Percentiles rank a stretch among this genome's conserved stretches.
Conservation (phyloP, 2,113 vertebrate genomes). For the Pampusana beccarii region DNA sequence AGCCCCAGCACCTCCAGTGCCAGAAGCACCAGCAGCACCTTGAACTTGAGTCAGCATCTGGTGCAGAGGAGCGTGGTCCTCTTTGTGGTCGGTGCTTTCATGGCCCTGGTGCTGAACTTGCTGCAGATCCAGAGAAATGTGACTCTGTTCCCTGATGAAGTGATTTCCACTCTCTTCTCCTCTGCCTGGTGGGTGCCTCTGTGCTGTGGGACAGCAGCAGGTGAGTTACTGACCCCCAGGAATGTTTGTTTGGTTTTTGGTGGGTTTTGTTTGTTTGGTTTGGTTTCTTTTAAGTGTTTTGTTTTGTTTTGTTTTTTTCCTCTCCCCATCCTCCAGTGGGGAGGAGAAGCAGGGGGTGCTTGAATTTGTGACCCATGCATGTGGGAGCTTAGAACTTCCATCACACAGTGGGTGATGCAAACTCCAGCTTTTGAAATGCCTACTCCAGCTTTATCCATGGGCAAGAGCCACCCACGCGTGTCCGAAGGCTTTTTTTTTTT, state of each 20-base stretch:
- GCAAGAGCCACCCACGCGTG: background rate
- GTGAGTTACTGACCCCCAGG: conserved; percentile 73
- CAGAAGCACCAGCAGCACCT: background rate
- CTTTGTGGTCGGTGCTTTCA: conserved; percentile 89
- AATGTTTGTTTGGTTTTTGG: no score
- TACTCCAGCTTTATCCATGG: background rate
- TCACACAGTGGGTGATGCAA: background rate
- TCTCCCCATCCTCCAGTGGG: background rate
- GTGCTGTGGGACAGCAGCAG: conserved; percentile 94
- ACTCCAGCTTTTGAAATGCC: no score
- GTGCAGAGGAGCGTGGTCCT: conserved; percentile 91
- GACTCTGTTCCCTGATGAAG: conserved; percentile 92
- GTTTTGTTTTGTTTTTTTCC: no score
- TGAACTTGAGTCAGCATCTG: conserved; percentile 81
- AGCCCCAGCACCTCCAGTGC: background rate
- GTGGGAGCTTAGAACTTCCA: background rate
- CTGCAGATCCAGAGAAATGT: conserved; percentile 94
- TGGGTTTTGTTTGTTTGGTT: no score
- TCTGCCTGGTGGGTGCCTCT: conserved; percentile 98
- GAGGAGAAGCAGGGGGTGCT: background rate
- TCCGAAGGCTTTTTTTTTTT: background rate
- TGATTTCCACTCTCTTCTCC: conserved; percentile 90
- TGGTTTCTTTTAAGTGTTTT: no score
- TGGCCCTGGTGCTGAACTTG: conserved; percentile 95
- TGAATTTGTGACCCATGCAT: rapidly evolving